These are phyloP conservation scores for Tetranychus cinnabarinus DNA, from an alignment of 1,140 invertebrate genomes.

Conservation along the genomic window DNA sequence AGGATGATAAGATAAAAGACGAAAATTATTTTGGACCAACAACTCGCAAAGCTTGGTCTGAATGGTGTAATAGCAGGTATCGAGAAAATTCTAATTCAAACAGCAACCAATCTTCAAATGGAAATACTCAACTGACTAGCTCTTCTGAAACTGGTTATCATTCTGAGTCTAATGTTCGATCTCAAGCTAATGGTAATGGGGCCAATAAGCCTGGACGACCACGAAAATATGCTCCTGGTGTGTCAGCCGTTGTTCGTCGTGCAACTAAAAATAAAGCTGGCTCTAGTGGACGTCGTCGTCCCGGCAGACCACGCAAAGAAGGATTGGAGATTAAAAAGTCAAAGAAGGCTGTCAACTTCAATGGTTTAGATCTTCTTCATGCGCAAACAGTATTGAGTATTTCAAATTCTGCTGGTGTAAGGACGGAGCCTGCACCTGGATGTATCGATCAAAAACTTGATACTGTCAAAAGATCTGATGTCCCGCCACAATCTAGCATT, in stretches of 20 bases:
- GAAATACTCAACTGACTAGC: background rate
- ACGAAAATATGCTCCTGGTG: conserved; percentile 13
- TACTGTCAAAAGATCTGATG: background rate
- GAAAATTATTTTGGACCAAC: conserved; percentile 32
- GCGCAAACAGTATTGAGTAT: conserved; percentile 70
- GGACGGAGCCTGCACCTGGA: conserved; percentile 41
- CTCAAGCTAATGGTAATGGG: background rate
- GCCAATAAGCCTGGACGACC: background rate
- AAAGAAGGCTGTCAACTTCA: conserved; percentile 42
- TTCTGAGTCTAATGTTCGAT: background rate
- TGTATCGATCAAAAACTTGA: conserved; percentile 60
- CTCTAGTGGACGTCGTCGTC: conserved; percentile 13
- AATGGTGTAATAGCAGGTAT: conserved; percentile 30
- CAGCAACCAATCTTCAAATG: conserved; percentile 6
- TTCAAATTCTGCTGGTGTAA: conserved; percentile 18
- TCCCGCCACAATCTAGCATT: conserved; percentile 20
- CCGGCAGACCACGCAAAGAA: conserved; percentile 21
- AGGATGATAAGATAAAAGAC: conserved; percentile 11
- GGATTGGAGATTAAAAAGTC: conserved; percentile 26
- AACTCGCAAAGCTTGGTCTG: conserved; percentile 44
- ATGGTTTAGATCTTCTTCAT: conserved; percentile 64
- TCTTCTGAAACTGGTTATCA: background rate
- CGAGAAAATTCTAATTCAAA: conserved; percentile 17
- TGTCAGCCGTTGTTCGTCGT: conserved; percentile 18
- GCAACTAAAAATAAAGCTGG: conserved; percentile 4